phyloP scores from a whole-genome alignment of 2,113 vertebrate genomes.

The Scomber japonicus region DNA sequence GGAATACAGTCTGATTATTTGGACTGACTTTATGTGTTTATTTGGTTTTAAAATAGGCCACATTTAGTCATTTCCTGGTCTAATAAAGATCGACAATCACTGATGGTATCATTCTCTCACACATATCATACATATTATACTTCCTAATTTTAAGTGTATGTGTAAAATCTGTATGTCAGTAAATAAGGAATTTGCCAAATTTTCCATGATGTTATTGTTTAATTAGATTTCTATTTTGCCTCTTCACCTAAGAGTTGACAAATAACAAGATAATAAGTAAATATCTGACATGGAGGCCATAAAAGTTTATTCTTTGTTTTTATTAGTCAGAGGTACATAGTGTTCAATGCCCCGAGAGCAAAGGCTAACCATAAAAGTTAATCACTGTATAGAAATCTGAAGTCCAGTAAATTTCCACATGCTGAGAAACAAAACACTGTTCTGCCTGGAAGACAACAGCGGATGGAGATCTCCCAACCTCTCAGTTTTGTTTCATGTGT shows the following conservation, averaged over 20 bases:
- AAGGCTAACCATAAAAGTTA: conserved; percentile 89
- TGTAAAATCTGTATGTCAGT: conserved; percentile 13
- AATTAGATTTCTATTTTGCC: conserved; percentile 79
- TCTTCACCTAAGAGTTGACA: conserved; percentile 81
- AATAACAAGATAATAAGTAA: conserved; percentile 86
- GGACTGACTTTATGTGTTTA: not conserved
- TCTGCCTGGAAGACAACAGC: conserved; percentile 74
- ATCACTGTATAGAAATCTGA: conserved; percentile 88
- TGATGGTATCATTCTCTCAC: not conserved
- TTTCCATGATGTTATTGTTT: conserved; percentile 84
- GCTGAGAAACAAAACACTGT: conserved; percentile 76
- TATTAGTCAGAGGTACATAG: conserved; percentile 85
- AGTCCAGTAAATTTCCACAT: conserved; percentile 89
- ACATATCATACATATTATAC: not conserved
- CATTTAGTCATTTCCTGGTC: not conserved
- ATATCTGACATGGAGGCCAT: conserved; percentile 82
- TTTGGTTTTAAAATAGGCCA: not conserved
- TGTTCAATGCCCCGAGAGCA: conserved; percentile 85
- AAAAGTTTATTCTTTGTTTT: conserved; percentile 89
- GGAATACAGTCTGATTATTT: not conserved
- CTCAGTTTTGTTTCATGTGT: conserved; percentile 47
- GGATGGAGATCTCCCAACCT: conserved; percentile 60
- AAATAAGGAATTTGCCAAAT: conserved; percentile 70
- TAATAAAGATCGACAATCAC: not conserved
- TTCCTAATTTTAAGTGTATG: not conserved